Evolutionary conservation across 2,888 invertebrate species (phyloP), one percentile per base, ranked within the genome.

Genomic region (Keiferia lycopersicella): DNA sequence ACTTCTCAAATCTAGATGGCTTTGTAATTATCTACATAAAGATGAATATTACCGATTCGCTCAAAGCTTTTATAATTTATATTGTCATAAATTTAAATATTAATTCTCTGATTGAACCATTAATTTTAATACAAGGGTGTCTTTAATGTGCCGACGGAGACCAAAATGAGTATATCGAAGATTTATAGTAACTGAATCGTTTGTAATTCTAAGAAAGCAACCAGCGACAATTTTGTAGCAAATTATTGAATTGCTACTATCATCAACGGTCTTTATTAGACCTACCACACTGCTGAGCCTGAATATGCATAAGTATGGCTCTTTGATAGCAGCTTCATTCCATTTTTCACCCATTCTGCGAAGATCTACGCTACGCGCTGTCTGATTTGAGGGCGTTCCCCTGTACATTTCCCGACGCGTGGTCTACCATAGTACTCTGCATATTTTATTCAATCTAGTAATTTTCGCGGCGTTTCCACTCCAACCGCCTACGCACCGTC

Each of bases 151-250:
- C 63, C 65, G 39, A 67, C 65, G 56, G 61, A n/a, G 53, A 60
- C 16, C 41, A 34, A 64, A 69, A 68, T 66, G 69, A 68, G 63
- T 64, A 65, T 64, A 65, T 64, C 64, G 51, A 61, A 63, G 64
- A 59, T 22, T 22, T 63, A 66, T 62, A 61, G 59, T 64, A 61
- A 41, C 61, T 22, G 41, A 51, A 56, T 48, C 58, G 57, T 48
- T 63, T 45, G 56, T 51, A 53, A 48, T n/a, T 39, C 39, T 63
- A 60, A 57, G 63, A 62, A 66, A 63, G 64, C 59, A 51, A 38
- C 45, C 39, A 48, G n/a, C 56, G 50, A 57, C 61, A 57, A 53
- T 22, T 62, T 66, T 26, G 6, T 26, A 26, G 26, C 26, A 26
- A 26, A 26, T 6, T 26, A 4, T 26, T 6, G 6, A 26, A 26